Evolutionary conservation across 2,113 vertebrate species (phyloP).

Genomic region (Rallus limicola): DNA sequence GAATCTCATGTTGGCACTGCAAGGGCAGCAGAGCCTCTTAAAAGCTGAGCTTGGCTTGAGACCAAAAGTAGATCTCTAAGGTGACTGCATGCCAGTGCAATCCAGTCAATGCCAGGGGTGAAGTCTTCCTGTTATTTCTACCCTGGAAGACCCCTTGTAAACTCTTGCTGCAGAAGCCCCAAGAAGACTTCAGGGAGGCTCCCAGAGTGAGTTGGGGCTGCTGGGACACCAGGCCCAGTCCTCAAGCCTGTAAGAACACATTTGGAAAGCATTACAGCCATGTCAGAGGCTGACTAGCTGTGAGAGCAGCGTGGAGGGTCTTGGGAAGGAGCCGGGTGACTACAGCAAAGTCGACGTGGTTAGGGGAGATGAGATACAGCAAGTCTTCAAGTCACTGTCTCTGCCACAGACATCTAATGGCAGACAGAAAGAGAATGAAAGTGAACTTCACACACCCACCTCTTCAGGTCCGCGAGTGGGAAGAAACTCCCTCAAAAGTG

Average conservation of each 20-base stretch:
- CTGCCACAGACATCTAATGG: constrained; percentile 45
- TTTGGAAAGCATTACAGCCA: not conserved
- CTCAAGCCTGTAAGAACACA: not conserved
- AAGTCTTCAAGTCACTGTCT: not conserved
- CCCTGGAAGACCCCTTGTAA: not conserved
- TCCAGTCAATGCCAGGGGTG: not conserved
- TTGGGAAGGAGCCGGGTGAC: not conserved
- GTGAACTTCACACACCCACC: constrained; percentile 64
- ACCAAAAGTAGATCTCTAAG: not conserved
- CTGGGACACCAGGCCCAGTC: not conserved
- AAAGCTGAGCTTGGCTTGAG: not conserved
- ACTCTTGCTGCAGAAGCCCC: not conserved
- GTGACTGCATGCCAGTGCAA: not conserved
- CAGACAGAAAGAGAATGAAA: constrained; percentile 62
- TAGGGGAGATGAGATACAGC: not conserved
- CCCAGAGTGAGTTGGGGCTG: not conserved
- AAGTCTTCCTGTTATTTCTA: not conserved
- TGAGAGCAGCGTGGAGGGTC: fast-evolving
- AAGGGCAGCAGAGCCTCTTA: not conserved
- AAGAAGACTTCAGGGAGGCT: not conserved
- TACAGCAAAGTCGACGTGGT: not conserved
- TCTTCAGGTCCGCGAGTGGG: constrained; percentile 60
- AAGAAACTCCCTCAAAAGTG: constrained; percentile 68
- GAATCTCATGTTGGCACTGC: not conserved
- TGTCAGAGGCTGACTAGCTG: not conserved